Evolutionary conservation across 1,140 invertebrate genomes (phyloP).

Genomic region (Drosophila kepulauana): DNA sequence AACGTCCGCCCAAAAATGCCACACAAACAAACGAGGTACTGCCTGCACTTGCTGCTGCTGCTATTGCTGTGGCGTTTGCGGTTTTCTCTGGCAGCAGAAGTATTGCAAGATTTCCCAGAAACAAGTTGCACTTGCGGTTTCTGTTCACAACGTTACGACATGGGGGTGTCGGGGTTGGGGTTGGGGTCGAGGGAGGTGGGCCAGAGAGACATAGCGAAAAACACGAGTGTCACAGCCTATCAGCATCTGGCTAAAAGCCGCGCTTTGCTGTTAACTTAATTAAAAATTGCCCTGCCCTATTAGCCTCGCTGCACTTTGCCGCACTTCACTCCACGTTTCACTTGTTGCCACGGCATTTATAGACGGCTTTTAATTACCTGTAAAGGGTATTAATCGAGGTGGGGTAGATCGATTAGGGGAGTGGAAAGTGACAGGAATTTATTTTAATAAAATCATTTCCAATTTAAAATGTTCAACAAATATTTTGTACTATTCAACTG

Average conservation of each 20-base stretch:
- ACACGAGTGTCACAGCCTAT: not conserved
- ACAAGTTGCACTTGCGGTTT: conserved; percentile 10
- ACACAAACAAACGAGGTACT: conserved; percentile 25
- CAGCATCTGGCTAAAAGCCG: conserved; percentile 14
- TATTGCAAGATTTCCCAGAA: conserved; percentile 17
- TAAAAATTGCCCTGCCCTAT: conserved; percentile 43
- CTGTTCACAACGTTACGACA: not conserved
- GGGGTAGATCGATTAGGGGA: not conserved
- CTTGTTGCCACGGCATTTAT: conserved; percentile 48
- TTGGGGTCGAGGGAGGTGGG: not conserved
- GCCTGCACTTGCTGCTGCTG: not conserved
- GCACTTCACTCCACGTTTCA: not conserved
- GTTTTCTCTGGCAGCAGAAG: conserved; percentile 9
- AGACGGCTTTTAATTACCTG: conserved; percentile 10
- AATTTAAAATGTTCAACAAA: too few species aligned
- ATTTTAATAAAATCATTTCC: too few species aligned
- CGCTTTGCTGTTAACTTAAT: conserved; percentile 57
- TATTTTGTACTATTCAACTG: too few species aligned
- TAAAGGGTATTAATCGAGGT: not conserved
- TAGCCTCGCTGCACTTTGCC: conserved; percentile 2
- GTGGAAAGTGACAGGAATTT: too few species aligned
- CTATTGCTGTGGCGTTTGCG: conserved; percentile 15
- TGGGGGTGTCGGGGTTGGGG: not conserved
- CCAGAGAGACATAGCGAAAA: not conserved
- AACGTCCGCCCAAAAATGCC: conserved; percentile 14